Evolutionary conservation across 2,797 vertebrate genomes (phyloP).

Genomic region (Knipowitschia caucasica): DNA sequence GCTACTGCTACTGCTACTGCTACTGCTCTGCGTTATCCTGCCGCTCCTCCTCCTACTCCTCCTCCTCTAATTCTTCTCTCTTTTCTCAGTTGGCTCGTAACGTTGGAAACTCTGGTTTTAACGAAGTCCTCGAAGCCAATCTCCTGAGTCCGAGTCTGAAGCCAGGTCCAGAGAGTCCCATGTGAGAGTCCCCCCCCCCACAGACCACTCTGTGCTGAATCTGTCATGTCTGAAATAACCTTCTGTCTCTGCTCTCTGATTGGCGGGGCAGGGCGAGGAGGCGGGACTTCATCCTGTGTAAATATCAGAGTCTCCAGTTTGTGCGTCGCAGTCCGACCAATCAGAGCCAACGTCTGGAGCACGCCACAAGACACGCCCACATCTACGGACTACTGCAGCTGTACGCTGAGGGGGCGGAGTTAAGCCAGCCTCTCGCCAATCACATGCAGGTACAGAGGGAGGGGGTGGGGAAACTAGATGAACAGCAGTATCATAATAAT

Average conservation of each 20-base stretch:
- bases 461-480: no score
- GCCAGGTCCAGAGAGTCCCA: constrained; percentile 77
- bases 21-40: no score
- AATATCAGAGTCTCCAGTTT: constrained; percentile 80
- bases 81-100: constrained; percentile 72
- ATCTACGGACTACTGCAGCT: constrained; percentile 80
- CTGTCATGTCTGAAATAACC: no score
- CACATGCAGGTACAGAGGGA: constrained; percentile 68
- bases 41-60: no score
- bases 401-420: constrained; percentile 75
- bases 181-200: no score
- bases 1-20: neutral
- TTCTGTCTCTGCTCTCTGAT: neutral
- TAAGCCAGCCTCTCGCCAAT: constrained; percentile 72
- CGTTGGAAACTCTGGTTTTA: constrained; percentile 83
- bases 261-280: constrained; percentile 46
- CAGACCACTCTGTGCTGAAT: no score
- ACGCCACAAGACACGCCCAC: constrained; percentile 73
- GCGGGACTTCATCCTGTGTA: constrained; percentile 78
- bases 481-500: no score
- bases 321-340: constrained; percentile 57
- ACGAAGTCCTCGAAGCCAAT: constrained; percentile 80
- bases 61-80: no score
- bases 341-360: constrained; percentile 65
- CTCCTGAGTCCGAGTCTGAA: constrained; percentile 75